These are phyloP conservation scores for Apodemus sylvaticus DNA, from an alignment of 2,113 vertebrate genomes.

Conservation along the genomic window DNA sequence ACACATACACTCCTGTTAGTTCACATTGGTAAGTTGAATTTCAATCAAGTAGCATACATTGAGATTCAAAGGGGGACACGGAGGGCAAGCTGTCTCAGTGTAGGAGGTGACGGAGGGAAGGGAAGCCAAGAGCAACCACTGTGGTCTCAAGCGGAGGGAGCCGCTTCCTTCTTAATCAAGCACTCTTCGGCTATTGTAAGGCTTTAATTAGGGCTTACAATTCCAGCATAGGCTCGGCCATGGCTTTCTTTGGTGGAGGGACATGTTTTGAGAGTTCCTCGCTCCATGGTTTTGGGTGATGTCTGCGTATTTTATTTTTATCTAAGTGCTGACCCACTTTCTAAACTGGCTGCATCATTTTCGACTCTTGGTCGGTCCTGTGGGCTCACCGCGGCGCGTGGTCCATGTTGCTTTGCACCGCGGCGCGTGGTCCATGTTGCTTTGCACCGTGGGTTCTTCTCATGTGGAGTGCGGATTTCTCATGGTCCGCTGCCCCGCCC, in stretches of 20 bases:
- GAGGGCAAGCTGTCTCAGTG: not conserved
- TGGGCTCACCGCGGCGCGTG: rapidly evolving
- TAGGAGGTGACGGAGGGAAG: rapidly evolving
- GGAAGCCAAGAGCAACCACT: not conserved
- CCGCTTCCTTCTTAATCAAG: not conserved
- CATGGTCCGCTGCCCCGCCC: too few relatives aligned
- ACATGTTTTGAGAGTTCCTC: not conserved
- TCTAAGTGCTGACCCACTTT: not conserved
- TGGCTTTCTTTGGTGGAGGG: not conserved
- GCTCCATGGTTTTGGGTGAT: not conserved
- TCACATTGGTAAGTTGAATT: not conserved
- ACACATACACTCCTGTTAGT: not conserved
- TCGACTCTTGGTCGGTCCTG: not conserved
- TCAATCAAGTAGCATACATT: not conserved
- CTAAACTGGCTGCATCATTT: not conserved
- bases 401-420: not conserved
- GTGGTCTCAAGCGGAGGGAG: not conserved
- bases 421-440: too few relatives aligned
- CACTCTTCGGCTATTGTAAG: not conserved
- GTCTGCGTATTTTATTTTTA: not conserved
- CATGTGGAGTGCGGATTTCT: not conserved
- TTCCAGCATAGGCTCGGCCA: not conserved
- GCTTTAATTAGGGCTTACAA: not conserved
- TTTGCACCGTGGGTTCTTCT: not conserved
- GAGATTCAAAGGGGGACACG: not conserved